Base-by-base conservation (phyloP, 2,797 vertebrate genomes). In the Lagorchestes hirsutus region DNA sequence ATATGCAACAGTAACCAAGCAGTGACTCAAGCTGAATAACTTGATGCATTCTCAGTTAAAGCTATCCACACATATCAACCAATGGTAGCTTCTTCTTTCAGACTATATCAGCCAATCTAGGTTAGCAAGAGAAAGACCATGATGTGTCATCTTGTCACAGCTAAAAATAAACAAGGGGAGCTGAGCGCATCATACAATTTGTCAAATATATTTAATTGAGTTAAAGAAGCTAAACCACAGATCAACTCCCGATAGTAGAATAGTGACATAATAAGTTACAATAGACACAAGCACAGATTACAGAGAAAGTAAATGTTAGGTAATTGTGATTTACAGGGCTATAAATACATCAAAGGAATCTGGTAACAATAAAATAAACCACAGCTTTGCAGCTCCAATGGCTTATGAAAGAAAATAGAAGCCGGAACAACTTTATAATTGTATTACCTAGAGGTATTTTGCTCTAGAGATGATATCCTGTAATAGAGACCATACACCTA, bases 1-100 rank as follows among this genome's bases (percentile, higher is more conserved):
- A 97, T 97, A 98, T 98, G 91, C 97, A 98, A 96, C 97, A 98
- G 96, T 95, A 94, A 96, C 97, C 98, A 98, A 96, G 96, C 95
- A 98, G 96, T 95, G 98, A 96, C 93, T 94, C 95, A 94, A 97
- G 90, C 90, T 95, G 97, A 98, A 96, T 98, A 97, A 96, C 94
- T 55, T 96, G 98, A 96, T 94, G 52, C 92, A 96, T 96, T 98
- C 96, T 97, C 94, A 5, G 92, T 96, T 97, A 93, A 93, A 96
- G 93, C 97, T 96, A 74, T 96, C 95, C 96, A 91, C 92, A 94
- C 58, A 1, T 92, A 97, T 97, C 97, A 97, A 93, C 96, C 13
- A 34, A 82, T 95, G 97, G 95, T 24, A 94, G 95, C 27, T 96
- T 97, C 91, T 0, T 0, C 96, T 97, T 92, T 97, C 97, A 98